phyloP scores from a whole-genome alignment of 1,140 invertebrate species.

The Drosophila jambulina region DNA sequence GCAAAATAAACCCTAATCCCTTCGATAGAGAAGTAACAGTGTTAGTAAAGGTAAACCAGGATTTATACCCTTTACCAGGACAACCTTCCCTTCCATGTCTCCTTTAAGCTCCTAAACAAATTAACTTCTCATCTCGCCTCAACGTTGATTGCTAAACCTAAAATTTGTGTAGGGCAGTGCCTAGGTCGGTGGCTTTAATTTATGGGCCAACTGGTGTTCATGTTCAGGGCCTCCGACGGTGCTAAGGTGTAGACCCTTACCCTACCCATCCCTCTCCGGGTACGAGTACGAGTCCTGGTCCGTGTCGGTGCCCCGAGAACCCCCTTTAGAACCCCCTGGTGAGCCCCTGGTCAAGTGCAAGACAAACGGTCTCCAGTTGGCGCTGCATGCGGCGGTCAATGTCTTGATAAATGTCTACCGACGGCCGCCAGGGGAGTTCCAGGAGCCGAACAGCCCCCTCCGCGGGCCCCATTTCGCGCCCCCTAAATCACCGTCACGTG shows the following conservation, averaged over 20 bases:
- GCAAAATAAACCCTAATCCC: no score
- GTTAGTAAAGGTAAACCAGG: neutral
- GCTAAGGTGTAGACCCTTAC: constrained; percentile 28
- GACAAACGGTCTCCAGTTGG: constrained; percentile 68
- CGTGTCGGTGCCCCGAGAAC: neutral
- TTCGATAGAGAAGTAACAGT: neutral
- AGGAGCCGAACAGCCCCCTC: neutral
- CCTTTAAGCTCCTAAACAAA: neutral
- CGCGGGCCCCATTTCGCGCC: constrained; percentile 11
- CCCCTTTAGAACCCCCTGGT: constrained; percentile 13
- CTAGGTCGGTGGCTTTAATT: constrained; percentile 30
- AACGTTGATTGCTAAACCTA: constrained; percentile 2
- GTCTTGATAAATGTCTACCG: constrained; percentile 72
- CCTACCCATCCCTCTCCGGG: neutral
- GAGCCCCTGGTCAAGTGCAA: constrained; percentile 72
- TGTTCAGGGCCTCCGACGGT: constrained; percentile 41
- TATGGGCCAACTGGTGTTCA: constrained; percentile 55
- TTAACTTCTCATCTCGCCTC: constrained; percentile 5
- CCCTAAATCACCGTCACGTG: constrained; percentile 53
- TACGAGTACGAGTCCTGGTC: neutral
- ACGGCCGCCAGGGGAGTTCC: constrained; percentile 30
- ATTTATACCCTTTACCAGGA: neutral
- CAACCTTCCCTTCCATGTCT: neutral
- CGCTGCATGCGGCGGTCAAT: constrained; percentile 80
- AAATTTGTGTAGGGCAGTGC: constrained; percentile 46